Base-by-base conservation (phyloP, 37 sponge, comb jelly and placozoan species). In the Agelas oroides region DNA sequence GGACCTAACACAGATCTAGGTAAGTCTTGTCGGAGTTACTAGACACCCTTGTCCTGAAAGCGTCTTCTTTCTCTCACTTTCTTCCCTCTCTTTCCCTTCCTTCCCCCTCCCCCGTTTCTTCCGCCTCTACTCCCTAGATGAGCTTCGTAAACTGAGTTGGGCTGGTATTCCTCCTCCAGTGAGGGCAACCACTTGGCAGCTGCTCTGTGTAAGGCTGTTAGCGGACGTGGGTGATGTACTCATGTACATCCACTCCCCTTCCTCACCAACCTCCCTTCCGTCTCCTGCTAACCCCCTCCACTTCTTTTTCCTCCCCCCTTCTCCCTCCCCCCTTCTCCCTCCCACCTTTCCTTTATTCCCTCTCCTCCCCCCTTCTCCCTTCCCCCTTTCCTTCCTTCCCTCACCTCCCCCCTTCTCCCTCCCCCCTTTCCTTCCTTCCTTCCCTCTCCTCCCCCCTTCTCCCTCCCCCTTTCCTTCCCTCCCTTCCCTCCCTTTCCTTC, bases 1-100 rank as follows among this genome's bases (percentile, higher is more conserved):
- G 96, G 96, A 21, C 96, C 96, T 18, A 90, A 92, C 85, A 96
- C 96, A 52, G 91, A 90, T 66, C 74, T 96, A 16, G 91, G 91
- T 90, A 52, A 59, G 58, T 33, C 52, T 11, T 64, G 52, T 57
- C 62, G 11, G 62, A 14, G 62, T 61, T 2, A 23, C n/a, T 27
- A 27, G 14, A 27, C 2, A 14, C 25, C 14, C n/a, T 12, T 61
- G 11, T 5, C 33, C 31, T 28, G 34, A 31, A 6, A 28, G 5
- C 27, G 2, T 27, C 27, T 27, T 27, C 63, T 27, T 13, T 27
- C 63, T 27, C 63, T 27, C 63, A 6, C 39, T 31, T 59, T 23
- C 31, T 21, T 27, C 13, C 77, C 60, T 27, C 23, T 77, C 62
- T 5, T 34, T 2, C 79, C 34, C 27, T 5, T 33, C 71, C 33